phyloP scores from a whole-genome alignment of 2,888 invertebrate genomes.

The Asteroscopus sphinx region DNA sequence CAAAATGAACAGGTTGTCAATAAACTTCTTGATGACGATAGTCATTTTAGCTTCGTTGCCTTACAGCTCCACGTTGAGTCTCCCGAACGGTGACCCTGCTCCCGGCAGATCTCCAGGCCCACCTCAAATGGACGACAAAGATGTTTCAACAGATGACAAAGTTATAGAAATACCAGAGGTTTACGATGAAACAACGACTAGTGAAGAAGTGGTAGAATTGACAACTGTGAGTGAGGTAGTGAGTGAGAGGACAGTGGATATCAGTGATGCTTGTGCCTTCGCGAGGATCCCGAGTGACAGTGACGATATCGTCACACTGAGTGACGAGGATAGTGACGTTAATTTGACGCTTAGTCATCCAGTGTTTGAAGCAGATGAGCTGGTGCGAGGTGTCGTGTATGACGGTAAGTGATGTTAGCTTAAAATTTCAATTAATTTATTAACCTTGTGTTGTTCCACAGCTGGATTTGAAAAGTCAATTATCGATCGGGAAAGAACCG shows the following conservation, averaged over 20 bases:
- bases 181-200: constrained; percentile 64
- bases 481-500: no score
- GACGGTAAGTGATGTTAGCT: constrained; percentile 84
- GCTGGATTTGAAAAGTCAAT: no score
- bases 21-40: constrained; percentile 67
- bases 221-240: constrained; percentile 68
- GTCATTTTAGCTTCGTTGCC: constrained; percentile 79
- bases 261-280: constrained; percentile 82
- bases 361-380: constrained; percentile 85
- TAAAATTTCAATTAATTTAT: not conserved
- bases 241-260: constrained; percentile 62
- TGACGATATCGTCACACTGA: constrained; percentile 80
- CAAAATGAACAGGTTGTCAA: constrained; percentile 70
- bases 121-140: constrained; percentile 68
- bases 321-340: constrained; percentile 81
- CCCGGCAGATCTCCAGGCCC: constrained; percentile 92
- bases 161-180: constrained; percentile 44
- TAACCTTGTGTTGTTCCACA: not conserved
- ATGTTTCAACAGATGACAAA: constrained; percentile 53
- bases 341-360: constrained; percentile 87
- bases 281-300: constrained; percentile 83
- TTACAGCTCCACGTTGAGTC: constrained; percentile 78
- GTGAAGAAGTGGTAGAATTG: constrained; percentile 71
- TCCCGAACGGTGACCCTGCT: constrained; percentile 91
- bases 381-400: constrained; percentile 88